Evolutionary conservation across 2,888 invertebrate species (phyloP).

Genomic region (Tanytarsus gracilentus): DNA sequence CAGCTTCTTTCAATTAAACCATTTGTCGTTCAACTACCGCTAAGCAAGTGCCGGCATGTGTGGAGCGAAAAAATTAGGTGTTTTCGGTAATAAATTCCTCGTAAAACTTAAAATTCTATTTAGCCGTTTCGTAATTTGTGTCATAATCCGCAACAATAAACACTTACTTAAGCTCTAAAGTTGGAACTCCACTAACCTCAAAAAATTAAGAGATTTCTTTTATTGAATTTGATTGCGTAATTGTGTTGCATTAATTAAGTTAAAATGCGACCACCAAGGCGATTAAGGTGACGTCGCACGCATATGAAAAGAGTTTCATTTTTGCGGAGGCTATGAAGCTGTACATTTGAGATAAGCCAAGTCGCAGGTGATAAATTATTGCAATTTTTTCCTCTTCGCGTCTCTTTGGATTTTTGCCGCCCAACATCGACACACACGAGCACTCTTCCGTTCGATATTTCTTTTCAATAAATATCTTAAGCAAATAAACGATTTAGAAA

Average conservation of each 20-base stretch:
- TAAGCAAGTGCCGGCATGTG: too few relatives aligned
- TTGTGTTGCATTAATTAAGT: not conserved
- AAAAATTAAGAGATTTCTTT: not conserved
- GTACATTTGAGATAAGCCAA: not conserved
- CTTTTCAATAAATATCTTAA: not conserved
- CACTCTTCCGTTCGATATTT: too few relatives aligned
- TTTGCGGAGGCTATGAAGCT: not conserved
- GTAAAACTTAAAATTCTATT: too few relatives aligned
- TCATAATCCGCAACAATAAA: too few relatives aligned
- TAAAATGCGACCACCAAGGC: not conserved
- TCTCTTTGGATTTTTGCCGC: not conserved
- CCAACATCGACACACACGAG: too few relatives aligned
- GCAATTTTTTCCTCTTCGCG: not conserved
- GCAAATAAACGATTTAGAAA: not conserved
- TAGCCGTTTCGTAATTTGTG: too few relatives aligned
- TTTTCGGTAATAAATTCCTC: constrained; percentile 23
- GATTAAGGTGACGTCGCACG: not conserved
- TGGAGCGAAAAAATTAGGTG: too few relatives aligned
- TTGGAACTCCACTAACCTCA: not conserved
- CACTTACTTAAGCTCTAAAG: too few relatives aligned
- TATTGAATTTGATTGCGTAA: not conserved
- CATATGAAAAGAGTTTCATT: not conserved
- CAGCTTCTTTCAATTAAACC: constrained; percentile 26
- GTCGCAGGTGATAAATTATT: not conserved
- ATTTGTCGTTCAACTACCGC: constrained; percentile 27